Evolutionary conservation across 2,797 vertebrate species (phyloP).

Genomic region (Glossophaga mutica): DNA sequence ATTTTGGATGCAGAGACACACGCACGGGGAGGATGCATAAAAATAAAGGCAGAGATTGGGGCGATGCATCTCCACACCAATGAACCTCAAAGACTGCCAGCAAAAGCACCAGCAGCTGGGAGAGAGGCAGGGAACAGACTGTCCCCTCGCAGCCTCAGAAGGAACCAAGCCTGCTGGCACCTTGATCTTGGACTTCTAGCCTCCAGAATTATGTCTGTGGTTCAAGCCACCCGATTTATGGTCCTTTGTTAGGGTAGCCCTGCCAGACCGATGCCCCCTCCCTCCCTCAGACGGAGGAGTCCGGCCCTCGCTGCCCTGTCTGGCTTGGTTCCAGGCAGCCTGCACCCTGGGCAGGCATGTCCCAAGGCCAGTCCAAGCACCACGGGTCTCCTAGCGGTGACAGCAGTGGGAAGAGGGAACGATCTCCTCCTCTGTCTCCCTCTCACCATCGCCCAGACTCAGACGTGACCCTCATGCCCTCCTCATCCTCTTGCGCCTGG

Average conservation of each 20-base stretch:
- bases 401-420: not conserved
- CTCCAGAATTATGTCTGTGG: not conserved
- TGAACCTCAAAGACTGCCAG: not conserved
- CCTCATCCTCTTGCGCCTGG: not conserved
- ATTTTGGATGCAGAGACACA: not conserved
- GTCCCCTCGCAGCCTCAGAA: not conserved
- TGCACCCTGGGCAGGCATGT: not conserved
- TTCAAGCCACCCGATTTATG: not conserved
- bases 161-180: accelerated
- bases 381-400: not conserved
- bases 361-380: not conserved
- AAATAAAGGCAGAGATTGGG: not conserved
- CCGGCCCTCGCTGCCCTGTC: not conserved
- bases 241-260: not conserved
- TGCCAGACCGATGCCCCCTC: not conserved
- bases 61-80: not conserved
- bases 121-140: not conserved
- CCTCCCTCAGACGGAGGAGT: not conserved
- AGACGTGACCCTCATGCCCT: not conserved
- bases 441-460: not conserved
- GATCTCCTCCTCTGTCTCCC: not conserved
- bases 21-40: accelerated
- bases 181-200: not conserved
- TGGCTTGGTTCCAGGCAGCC: not conserved
- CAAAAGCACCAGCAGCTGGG: not conserved